phyloP scores from a whole-genome alignment of 2,113 vertebrate genomes.

The Lasiurus cinereus region DNA sequence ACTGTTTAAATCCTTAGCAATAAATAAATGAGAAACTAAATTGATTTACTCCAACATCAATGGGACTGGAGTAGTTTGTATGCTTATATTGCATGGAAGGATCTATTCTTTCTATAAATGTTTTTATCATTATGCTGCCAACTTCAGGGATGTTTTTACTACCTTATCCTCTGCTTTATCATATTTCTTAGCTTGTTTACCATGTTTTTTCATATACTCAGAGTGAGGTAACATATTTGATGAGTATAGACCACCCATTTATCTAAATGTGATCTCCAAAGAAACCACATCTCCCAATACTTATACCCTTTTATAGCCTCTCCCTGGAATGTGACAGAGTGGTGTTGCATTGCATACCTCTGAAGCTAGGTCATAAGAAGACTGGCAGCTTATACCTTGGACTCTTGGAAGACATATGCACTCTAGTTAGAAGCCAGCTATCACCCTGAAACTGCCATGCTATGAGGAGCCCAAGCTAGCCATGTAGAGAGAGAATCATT shows the following conservation, averaged over 20 bases:
- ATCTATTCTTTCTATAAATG: too few relatives aligned
- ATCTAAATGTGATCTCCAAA: background rate
- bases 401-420: background rate
- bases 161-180: background rate
- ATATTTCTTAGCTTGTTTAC: background rate
- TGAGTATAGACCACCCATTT: background rate
- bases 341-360: background rate
- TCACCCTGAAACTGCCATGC: background rate
- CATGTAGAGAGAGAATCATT: background rate
- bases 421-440: background rate
- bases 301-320: background rate
- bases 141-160: background rate
- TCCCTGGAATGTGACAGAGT: background rate
- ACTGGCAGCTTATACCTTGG: background rate
- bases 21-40: background rate
- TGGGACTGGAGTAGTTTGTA: background rate
- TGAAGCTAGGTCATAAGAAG: background rate
- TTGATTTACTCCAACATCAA: background rate
- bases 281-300: background rate
- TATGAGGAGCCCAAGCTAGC: background rate
- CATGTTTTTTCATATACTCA: background rate
- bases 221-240: background rate
- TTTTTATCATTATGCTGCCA: background rate
- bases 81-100: background rate
- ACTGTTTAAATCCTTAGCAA: background rate